Percentiles rank a stretch among this genome's conserved stretches.
These are phyloP conservation scores for Calameuta pallipes DNA, from an alignment of 2,888 invertebrate species.

Conservation along the genomic window DNA sequence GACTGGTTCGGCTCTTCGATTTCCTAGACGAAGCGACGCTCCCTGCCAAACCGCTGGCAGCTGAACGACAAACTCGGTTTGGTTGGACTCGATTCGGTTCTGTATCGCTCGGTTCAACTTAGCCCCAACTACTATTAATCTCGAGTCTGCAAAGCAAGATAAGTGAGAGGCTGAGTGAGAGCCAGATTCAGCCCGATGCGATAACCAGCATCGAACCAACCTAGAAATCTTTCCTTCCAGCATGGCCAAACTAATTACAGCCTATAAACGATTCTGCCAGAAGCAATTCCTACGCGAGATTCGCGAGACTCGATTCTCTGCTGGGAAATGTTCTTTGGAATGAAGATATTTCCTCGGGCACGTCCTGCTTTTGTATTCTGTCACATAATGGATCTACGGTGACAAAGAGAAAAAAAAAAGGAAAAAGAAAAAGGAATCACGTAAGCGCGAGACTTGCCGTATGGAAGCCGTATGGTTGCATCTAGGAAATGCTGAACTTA, in stretches of 20 bases:
- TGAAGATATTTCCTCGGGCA: too few relatives aligned
- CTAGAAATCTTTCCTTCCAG: conserved; percentile 16
- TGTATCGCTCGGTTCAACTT: neutral
- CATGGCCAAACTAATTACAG: conserved; percentile 52
- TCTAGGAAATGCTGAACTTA: too few relatives aligned
- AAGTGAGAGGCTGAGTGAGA: conserved; percentile 36
- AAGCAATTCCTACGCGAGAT: conserved; percentile 46
- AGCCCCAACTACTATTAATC: conserved; percentile 39
- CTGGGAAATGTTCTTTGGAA: neutral
- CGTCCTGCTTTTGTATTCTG: too few relatives aligned
- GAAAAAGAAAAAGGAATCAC: too few relatives aligned
- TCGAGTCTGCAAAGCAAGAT: conserved; percentile 50
- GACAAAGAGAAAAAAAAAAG: too few relatives aligned
- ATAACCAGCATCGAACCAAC: conserved; percentile 31
- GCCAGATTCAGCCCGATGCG: conserved; percentile 29
- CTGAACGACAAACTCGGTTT: neutral
- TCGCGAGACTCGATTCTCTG: neutral
- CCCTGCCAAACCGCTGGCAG: neutral
- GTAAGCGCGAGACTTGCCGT: neutral
- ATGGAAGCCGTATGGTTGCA: neutral
- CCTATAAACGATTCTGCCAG: conserved; percentile 56
- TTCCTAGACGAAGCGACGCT: neutral
- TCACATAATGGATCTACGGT: too few relatives aligned
- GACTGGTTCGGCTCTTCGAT: neutral
- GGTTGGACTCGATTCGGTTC: neutral